phyloP scores from a whole-genome alignment of 2,113 vertebrate species.

The Microcebus jonahi region DNA sequence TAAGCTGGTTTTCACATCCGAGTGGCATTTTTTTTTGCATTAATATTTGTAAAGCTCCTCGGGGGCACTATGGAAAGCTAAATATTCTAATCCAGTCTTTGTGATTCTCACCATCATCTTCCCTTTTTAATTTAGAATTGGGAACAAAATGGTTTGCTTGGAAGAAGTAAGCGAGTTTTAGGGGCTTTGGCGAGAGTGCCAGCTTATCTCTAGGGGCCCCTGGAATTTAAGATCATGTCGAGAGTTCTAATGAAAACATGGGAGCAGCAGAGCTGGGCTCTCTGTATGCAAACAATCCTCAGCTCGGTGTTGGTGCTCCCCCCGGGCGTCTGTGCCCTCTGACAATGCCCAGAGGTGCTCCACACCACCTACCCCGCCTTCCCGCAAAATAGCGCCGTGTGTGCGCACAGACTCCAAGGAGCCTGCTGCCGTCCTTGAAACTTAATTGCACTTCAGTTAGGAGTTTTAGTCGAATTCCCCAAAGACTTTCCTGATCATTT shows the following conservation, averaged over 20 bases:
- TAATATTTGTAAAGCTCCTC: background rate
- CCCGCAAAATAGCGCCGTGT: rapidly evolving
- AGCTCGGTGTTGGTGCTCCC: rapidly evolving
- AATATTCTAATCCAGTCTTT: background rate
- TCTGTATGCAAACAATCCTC: rapidly evolving
- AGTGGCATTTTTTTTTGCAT: background rate
- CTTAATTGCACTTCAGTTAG: too few species aligned
- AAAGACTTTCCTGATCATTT: background rate
- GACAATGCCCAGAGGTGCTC: background rate
- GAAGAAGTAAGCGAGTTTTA: background rate
- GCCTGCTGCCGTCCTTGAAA: background rate
- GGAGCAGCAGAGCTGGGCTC: too few species aligned
- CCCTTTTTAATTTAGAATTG: background rate
- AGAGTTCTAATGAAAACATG: rapidly evolving
- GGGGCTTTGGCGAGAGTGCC: background rate
- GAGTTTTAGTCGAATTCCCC: background rate
- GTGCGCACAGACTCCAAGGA: background rate
- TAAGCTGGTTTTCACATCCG: background rate
- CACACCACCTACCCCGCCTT: rapidly evolving
- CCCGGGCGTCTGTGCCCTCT: too few species aligned
- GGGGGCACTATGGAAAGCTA: background rate
- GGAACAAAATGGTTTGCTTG: background rate
- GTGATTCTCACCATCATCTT: background rate
- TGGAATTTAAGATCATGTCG: background rate
- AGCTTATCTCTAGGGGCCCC: rapidly evolving